Evolutionary conservation across 2,797 vertebrate species (phyloP).

Genomic region (Scolopax rusticola): DNA sequence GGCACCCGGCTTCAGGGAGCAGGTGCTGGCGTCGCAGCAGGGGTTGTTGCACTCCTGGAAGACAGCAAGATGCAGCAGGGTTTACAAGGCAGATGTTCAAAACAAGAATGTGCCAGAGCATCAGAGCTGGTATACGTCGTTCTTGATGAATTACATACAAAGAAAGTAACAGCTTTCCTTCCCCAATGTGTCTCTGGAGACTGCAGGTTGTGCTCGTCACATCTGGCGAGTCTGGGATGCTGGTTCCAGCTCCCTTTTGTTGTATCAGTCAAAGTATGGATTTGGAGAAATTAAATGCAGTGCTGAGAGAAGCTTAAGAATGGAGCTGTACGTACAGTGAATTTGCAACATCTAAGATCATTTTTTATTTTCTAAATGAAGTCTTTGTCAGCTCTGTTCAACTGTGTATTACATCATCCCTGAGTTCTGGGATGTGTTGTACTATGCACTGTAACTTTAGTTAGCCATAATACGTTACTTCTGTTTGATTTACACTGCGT

Average conservation of each 20-base stretch:
- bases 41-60: conserved; percentile 92
- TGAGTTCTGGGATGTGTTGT: not conserved
- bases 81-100: not conserved
- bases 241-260: not conserved
- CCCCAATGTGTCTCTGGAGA: not conserved
- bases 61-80: not conserved
- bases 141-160: not conserved
- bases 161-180: not conserved
- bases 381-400: not conserved
- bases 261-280: not conserved
- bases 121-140: fast-evolving
- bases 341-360: not conserved
- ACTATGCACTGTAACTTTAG: not conserved
- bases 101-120: not conserved
- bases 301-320: not conserved
- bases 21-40: conserved; percentile 94
- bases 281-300: not conserved
- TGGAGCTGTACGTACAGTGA: not conserved
- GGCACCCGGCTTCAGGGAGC: conserved; percentile 89
- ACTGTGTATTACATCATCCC: not conserved
- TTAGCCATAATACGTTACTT: not conserved
- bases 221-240: not conserved
- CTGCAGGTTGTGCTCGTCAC: fast-evolving
- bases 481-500: not conserved
- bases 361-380: not conserved